These are phyloP conservation scores for Eupithecia inturbata DNA, from an alignment of 2,888 invertebrate species.

Conservation along the genomic window DNA sequence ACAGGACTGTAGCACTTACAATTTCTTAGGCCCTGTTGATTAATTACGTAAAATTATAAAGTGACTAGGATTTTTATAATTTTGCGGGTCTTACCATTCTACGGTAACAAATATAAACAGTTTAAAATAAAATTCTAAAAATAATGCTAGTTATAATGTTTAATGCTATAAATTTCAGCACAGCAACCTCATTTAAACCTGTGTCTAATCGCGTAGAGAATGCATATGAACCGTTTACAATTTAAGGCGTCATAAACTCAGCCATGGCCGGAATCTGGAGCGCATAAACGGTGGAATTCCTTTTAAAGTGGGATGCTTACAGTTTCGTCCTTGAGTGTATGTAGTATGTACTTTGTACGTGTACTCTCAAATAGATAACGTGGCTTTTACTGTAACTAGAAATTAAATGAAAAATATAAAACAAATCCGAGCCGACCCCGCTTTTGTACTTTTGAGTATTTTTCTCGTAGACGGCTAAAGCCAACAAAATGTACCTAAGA, in stretches of 20 bases:
- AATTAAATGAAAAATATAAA: not conserved
- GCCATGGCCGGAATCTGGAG: conserved; percentile 8
- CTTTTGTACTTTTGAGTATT: too few relatives aligned
- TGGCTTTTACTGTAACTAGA: not conserved
- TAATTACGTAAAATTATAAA: too few relatives aligned
- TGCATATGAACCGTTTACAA: conserved; percentile 4
- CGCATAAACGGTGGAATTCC: conserved; percentile 14
- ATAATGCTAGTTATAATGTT: not conserved
- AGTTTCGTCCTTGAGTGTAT: conserved; percentile 12
- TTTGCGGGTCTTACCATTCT: too few relatives aligned
- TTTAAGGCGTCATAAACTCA: conserved; percentile 6
- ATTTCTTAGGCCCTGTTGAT: too few relatives aligned
- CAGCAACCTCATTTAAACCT: not conserved
- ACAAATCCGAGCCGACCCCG: too few relatives aligned
- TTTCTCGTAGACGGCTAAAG: too few relatives aligned
- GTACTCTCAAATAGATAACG: not conserved
- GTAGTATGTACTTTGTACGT: conserved; percentile 10
- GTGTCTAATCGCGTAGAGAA: conserved; percentile 1
- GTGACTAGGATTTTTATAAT: too few relatives aligned
- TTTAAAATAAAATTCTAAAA: not conserved
- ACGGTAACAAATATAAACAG: not conserved
- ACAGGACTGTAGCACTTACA: too few relatives aligned
- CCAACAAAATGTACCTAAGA: too few relatives aligned
- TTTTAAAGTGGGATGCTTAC: conserved; percentile 3
- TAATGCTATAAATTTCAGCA: not conserved